Base-by-base conservation (phyloP, 2,888 invertebrate species). In the Mesoligia furuncula region DNA sequence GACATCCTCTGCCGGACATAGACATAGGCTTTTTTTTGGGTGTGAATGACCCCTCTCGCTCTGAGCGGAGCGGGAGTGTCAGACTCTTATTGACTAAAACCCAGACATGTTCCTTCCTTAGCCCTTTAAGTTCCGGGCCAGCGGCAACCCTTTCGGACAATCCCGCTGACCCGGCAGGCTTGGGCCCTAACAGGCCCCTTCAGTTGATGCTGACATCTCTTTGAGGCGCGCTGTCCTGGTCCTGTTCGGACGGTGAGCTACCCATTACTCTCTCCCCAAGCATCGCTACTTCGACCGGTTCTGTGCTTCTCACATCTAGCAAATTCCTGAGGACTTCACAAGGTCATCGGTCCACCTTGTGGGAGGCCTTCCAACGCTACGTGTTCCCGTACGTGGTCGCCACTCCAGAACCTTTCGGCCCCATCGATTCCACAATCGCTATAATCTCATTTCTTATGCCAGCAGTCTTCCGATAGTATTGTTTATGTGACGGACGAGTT, bases 401-500 rank as follows among this genome's bases (percentile, higher is more conserved):
- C 11, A 54, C 11, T 54, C 24, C 54, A n/a, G 4, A 54, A 11
- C 4, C 11, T 54, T 54, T 54, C n/a, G 0, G n/a, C n/a, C 5
- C 5, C 11, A 11, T n/a, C 54, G 13, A 57, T 69, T 20, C 20
- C 11, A 57, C 36, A 59, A 20, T 39, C 85, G 85, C 82, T 74
- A 0, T 15, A 11, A 42, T 8, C 64, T 68, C 59, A n/a, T 71
- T 1, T 5, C 82, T 90, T 87, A 79, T 17, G 67, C 89, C 88
- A 86, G 42, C 73, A 76, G 68, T 76, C 77, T 88, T 88, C 89
- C 88, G 84, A 89, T 88, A 91, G 90, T 89, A 86, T 90, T 91
- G 92, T 94, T 94, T 94, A 93, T 92, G 92, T 90, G 92, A 90
- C 90, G 91, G 90, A 91, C 91, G 91, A 92, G 91, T 92, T 93